phyloP scores from a whole-genome alignment of 1,140 invertebrate species.

The Bombus polaris region DNA sequence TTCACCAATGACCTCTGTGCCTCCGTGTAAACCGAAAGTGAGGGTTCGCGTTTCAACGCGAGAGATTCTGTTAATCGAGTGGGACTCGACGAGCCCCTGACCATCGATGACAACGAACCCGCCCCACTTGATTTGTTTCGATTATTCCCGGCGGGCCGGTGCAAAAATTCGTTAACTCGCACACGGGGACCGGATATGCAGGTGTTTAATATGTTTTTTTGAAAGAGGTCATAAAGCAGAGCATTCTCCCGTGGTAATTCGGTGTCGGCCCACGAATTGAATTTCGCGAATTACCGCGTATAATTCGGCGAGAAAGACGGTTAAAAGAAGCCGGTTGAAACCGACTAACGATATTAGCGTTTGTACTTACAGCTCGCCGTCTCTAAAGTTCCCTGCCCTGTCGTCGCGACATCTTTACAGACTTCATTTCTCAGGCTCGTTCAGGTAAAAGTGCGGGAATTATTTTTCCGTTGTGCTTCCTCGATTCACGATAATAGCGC shows the following conservation, averaged over 20 bases:
- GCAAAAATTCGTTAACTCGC: neutral
- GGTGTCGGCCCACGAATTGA: neutral
- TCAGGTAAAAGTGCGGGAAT: neutral
- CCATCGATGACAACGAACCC: neutral
- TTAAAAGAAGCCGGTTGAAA: neutral
- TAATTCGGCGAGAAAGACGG: too few relatives aligned
- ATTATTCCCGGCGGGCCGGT: neutral
- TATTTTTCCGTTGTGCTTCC: neutral
- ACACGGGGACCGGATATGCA: neutral
- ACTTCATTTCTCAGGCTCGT: neutral
- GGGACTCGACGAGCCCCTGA: neutral
- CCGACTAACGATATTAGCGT: conserved; percentile 1
- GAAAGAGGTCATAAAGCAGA: neutral
- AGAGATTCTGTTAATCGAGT: neutral
- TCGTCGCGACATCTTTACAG: neutral
- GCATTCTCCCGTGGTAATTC: neutral
- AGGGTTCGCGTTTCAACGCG: neutral
- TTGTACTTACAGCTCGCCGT: neutral
- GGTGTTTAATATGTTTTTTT: neutral
- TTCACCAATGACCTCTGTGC: too few relatives aligned
- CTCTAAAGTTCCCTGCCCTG: neutral
- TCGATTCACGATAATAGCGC: neutral
- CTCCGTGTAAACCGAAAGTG: neutral
- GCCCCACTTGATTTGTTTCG: neutral
- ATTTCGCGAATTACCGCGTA: neutral